phyloP scores from a whole-genome alignment of 2,113 vertebrate species.

The Hemicordylus capensis region DNA sequence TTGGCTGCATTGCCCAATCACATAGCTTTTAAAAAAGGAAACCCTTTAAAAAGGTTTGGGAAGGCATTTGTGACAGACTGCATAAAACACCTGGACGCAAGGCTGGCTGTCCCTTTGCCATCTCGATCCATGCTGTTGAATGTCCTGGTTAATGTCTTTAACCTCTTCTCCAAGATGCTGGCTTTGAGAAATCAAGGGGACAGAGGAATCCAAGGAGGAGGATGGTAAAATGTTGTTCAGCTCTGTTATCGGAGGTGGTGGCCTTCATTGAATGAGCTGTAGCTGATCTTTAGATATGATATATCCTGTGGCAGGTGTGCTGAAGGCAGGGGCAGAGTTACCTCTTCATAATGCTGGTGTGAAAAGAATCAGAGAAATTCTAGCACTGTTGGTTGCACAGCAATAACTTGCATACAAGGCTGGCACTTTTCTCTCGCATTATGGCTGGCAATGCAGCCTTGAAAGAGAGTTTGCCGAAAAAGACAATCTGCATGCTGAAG shows the following conservation, averaged over 20 bases:
- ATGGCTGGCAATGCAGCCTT: conserved; percentile 49
- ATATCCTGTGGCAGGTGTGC: conserved; percentile 84
- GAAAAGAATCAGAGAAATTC: conserved; percentile 83
- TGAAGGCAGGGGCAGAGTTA: conserved; percentile 76
- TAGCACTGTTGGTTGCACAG: conserved; percentile 74
- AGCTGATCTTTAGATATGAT: conserved; percentile 47
- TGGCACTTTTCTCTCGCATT: conserved; percentile 61
- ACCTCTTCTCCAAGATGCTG: neutral
- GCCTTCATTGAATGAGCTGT: neutral
- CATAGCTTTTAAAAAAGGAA: neutral
- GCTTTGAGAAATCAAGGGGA: neutral
- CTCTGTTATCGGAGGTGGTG: neutral
- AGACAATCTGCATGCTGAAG: conserved; percentile 67
- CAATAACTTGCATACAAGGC: conserved; percentile 65
- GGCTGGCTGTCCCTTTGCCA: neutral
- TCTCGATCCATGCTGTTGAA: neutral
- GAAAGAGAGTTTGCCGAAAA: conserved; percentile 75
- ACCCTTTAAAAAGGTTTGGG: neutral
- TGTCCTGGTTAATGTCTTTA: neutral
- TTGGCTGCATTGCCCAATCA: neutral
- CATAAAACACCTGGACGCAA: too few species aligned
- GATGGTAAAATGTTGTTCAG: neutral
- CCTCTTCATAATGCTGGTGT: conserved; percentile 78
- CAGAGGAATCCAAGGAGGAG: neutral
- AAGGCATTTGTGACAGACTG: neutral